Evolutionary conservation across 2,113 vertebrate genomes (phyloP).

Genomic region (Phodopus roborovskii): DNA sequence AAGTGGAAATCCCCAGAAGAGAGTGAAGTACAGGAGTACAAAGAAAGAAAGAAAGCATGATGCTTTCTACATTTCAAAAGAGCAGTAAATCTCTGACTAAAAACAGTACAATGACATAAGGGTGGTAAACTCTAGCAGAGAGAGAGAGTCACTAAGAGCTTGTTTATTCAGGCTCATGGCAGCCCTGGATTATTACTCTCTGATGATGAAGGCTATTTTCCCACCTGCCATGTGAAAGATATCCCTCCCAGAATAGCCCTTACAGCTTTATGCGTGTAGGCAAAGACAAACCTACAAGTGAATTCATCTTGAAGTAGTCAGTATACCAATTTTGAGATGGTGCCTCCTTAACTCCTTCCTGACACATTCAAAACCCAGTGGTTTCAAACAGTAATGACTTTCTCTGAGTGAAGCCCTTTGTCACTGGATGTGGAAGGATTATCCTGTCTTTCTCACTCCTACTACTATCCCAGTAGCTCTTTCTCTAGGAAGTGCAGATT

Average conservation of each 20-base stretch:
- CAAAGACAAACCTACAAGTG: not conserved
- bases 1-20: not conserved
- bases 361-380: not conserved
- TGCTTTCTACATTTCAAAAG: not conserved
- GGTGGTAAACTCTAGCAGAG: not conserved
- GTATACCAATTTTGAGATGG: not conserved
- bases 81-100: not conserved
- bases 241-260: not conserved
- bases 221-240: not conserved
- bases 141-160: not conserved
- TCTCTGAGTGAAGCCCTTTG: not conserved
- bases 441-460: not conserved
- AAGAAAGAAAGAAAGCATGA: not conserved
- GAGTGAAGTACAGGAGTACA: not conserved
- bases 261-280: not conserved
- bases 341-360: not conserved
- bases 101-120: not conserved
- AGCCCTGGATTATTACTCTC: not conserved
- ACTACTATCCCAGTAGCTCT: not conserved
- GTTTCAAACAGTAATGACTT: not conserved
- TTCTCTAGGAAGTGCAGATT: conserved; percentile 1
- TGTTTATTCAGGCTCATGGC: not conserved
- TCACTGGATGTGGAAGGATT: not conserved
- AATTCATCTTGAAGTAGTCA: not conserved
- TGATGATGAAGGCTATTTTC: not conserved